Evolutionary conservation across 2,888 invertebrate species (phyloP).

Genomic region (Pristionchus japonicus): DNA sequence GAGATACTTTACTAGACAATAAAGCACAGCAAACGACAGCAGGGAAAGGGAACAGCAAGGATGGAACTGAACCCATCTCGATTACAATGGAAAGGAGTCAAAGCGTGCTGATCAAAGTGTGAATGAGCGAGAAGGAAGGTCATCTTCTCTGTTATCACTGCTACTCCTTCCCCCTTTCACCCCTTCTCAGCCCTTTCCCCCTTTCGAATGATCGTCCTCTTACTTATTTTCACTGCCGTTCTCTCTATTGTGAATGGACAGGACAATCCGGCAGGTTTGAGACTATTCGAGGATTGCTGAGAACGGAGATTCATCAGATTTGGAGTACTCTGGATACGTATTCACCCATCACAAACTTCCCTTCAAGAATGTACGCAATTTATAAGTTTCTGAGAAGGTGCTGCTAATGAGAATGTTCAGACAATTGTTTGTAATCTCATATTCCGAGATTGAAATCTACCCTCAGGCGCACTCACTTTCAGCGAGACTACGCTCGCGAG

Average conservation of each 20-base stretch:
- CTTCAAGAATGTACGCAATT: conserved; percentile 21
- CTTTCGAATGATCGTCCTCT: neutral
- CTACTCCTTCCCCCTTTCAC: neutral
- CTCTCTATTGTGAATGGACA: neutral
- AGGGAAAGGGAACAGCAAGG: neutral
- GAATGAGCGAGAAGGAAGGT: neutral
- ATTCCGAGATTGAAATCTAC: neutral
- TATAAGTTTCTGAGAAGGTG: neutral
- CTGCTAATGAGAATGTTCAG: neutral
- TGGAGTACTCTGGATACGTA: conserved; percentile 31
- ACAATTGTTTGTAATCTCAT: no score
- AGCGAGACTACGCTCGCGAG: conserved; percentile 29
- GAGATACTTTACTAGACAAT: neutral
- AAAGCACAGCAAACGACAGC: neutral
- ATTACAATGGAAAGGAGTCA: neutral
- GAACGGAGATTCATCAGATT: neutral
- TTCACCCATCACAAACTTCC: conserved; percentile 39
- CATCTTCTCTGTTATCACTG: neutral
- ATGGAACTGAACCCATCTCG: neutral
- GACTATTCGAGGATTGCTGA: neutral
- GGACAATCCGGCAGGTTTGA: conserved; percentile 28
- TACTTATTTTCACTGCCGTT: neutral
- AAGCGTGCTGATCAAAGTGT: neutral
- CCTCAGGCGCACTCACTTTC: neutral
- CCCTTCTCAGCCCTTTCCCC: neutral